phyloP scores from a whole-genome alignment of 2,888 invertebrate genomes.

The Rhingia campestris region DNA sequence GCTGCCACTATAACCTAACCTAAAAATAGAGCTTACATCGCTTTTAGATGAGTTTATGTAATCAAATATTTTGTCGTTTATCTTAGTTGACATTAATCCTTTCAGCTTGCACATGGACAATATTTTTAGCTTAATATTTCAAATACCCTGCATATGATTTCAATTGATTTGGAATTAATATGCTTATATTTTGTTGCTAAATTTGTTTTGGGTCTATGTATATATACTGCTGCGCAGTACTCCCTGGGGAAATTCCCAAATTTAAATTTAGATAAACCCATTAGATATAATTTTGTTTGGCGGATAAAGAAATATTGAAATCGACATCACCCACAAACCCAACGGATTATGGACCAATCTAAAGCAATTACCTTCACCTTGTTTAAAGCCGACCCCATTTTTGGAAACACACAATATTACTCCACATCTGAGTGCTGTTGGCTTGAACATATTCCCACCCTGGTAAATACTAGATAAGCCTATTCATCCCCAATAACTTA shows the following conservation, averaged over 20 bases:
- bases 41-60: too few species aligned
- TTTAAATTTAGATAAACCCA: constrained; percentile 60
- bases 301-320: constrained; percentile 58
- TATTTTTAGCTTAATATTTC: too few species aligned
- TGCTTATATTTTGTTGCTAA: not conserved
- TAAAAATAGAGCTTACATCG: too few species aligned
- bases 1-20: too few species aligned
- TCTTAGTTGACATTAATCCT: too few species aligned
- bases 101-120: too few species aligned
- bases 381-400: constrained; percentile 27
- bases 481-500: constrained; percentile 67
- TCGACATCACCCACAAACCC: constrained; percentile 55
- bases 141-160: too few species aligned
- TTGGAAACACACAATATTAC: constrained; percentile 13
- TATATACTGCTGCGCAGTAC: not conserved
- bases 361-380: constrained; percentile 67
- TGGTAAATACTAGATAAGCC: constrained; percentile 69
- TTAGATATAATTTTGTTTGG: constrained; percentile 48
- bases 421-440: constrained; percentile 28
- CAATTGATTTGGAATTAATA: not conserved
- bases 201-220: not conserved
- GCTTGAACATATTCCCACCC: constrained; percentile 56
- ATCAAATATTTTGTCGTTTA: too few species aligned
- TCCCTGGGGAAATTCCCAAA: constrained; percentile 53
- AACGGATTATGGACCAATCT: constrained; percentile 66